Percentiles rank a stretch among this genome's conserved stretches.
Evolutionary conservation across 2,113 vertebrate genomes (phyloP).

Genomic region (Leucoraja erinaceus): DNA sequence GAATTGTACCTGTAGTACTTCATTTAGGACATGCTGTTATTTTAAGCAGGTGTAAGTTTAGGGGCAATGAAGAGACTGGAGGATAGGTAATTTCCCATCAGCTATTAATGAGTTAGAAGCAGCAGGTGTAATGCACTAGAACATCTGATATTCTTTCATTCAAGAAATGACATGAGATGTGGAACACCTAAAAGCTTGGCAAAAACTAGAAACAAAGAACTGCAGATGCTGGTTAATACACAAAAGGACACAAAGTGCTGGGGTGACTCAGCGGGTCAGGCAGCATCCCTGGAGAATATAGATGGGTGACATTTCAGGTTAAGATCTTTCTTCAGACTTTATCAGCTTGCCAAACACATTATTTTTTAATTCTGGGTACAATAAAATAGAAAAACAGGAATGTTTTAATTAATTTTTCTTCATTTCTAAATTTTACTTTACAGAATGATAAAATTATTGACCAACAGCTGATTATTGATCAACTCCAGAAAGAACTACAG

Average conservation of each 20-base stretch:
- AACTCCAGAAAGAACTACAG: slow-evolving; percentile 59
- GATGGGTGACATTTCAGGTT: no score
- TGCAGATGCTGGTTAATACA: no score
- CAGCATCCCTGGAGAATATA: no score
- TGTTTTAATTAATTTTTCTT: not conserved
- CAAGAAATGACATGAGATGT: not conserved
- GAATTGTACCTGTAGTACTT: not conserved
- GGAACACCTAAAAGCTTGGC: not conserved
- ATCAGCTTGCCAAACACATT: not conserved
- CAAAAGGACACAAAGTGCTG: no score
- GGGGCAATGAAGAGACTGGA: not conserved
- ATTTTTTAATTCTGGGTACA: not conserved
- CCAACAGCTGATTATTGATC: slow-evolving; percentile 70
- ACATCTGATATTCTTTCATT: not conserved
- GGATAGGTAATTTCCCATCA: not conserved
- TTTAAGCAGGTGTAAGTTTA: not conserved
- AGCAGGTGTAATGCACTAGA: no score
- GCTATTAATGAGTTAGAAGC: not conserved
- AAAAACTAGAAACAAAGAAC: no score
- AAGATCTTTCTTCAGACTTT: no score
- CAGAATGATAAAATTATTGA: slow-evolving; percentile 80
- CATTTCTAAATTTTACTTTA: slow-evolving; percentile 39
- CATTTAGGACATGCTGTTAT: not conserved
- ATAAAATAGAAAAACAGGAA: not conserved
- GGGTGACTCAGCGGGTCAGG: no score